Evolutionary conservation across 2,888 invertebrate genomes (phyloP).

Genomic region (Nomada fucata): DNA sequence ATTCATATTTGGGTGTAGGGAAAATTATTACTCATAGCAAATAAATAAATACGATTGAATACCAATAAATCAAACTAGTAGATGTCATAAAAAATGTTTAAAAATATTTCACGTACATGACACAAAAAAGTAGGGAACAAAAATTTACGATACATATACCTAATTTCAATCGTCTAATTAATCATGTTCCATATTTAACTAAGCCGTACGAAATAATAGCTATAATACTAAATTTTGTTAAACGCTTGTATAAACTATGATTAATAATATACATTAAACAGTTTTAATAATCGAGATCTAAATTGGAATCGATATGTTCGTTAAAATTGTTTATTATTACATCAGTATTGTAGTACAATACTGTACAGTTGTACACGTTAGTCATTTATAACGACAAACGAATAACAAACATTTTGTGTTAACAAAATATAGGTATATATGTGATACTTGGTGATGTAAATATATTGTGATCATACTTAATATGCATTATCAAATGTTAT

Average conservation of each 20-base stretch:
- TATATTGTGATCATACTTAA: neutral
- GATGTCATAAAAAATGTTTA: neutral
- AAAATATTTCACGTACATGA: neutral
- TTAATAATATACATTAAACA: neutral
- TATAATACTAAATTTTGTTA: neutral
- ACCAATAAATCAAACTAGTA: neutral
- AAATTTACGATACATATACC: neutral
- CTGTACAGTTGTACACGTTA: neutral
- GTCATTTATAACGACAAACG: too few species aligned
- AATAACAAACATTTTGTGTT: too few species aligned
- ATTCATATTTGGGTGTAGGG: neutral
- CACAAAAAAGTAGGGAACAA: neutral
- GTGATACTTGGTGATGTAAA: too few species aligned
- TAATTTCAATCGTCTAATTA: too few species aligned
- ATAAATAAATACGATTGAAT: neutral
- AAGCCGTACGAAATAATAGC: neutral
- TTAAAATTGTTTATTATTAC: neutral
- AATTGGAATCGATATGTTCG: neutral
- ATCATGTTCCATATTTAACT: neutral
- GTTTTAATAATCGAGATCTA: neutral
- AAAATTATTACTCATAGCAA: neutral
- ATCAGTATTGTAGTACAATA: neutral
- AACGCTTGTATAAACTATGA: too few species aligned
- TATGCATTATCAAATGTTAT: conserved; percentile 5
- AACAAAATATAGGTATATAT: too few species aligned